These are phyloP conservation scores for Microtus pennsylvanicus DNA, from an alignment of 2,113 vertebrate species.

Conservation along the genomic window DNA sequence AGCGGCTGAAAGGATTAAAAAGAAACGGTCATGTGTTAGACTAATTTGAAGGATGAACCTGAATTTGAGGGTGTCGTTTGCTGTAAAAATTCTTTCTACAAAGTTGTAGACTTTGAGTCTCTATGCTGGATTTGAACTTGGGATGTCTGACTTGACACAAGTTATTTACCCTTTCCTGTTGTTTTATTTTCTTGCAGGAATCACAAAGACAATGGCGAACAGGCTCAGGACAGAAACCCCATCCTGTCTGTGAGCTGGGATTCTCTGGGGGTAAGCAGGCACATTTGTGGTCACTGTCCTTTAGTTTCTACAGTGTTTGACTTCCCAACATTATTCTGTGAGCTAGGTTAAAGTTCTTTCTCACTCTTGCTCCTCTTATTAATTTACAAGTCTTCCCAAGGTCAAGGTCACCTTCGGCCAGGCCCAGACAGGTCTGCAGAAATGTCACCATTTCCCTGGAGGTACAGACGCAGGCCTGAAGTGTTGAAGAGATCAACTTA, in stretches of 20 bases:
- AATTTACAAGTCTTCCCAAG: not conserved
- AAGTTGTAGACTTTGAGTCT: not conserved
- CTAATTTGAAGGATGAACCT: not conserved
- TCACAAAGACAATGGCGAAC: not conserved
- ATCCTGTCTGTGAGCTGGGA: accelerated
- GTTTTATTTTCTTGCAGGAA: not conserved
- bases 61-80: not conserved
- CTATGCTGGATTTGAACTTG: not conserved
- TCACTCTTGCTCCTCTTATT: not conserved
- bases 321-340: not conserved
- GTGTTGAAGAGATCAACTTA: not conserved
- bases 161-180: not conserved
- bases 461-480: not conserved
- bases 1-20: not conserved
- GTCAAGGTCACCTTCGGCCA: not conserved
- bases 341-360: not conserved
- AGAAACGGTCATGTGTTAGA: not conserved
- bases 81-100: not conserved
- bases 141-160: not conserved
- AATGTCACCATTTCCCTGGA: not conserved
- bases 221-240: not conserved
- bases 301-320: not conserved
- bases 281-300: not conserved
- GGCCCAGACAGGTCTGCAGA: not conserved
- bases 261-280: not conserved